Base-by-base conservation (phyloP, 2,888 invertebrate species). In the Osmoderma eremita region DNA sequence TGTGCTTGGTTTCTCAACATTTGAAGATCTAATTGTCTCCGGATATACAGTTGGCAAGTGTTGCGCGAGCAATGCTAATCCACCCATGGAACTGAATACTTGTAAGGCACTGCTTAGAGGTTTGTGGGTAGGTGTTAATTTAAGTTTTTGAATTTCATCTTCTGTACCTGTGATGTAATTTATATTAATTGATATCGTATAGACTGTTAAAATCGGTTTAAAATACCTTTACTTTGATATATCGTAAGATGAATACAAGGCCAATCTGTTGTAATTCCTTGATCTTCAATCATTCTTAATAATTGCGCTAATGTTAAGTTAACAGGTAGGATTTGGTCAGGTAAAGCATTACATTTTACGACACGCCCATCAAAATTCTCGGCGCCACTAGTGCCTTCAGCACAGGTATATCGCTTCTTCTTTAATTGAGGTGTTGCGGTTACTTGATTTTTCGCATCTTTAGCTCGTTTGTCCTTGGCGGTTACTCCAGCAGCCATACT, bases 21-120 rank as follows among this genome's bases (percentile, higher is more conserved):
- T 83, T n/a, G 86, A 84, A 13, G 85, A 82, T 50, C 86, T 82
- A 8, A 85, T 81, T n/a, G 88, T 86, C 73, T 95, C 93, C 3
- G 95, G 94, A 83, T 93, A 94, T 15, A 96, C 91, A 0, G 95
- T 88, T 0, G 96, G 96, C 76, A 97, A 85, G 74, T 95, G 92
- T 77, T 93, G 92, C 0, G 97, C 96, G 68, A 97, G 84, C 67
- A 96, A 85, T 12, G 94, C 94, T 66, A 97, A 85, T 1, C 97
- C 97, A 66, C 96, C 96, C 73, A 91, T 90, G 70, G 90, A 88
- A 61, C 95, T 94, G 83, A 97, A 97, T 74, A 93, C 91, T 77
- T 94, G 92, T 75, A 96, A 84, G 62, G 93, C 88, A 74, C 84
- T 85, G 69, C 84, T 83, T 62, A 85, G 77, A 13, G 81, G 78